A percentile compares a stretch with the other conserved stretches of the same genome.
These are phyloP conservation scores for Pelochelys cantorii DNA, from an alignment of 2,797 vertebrate species.

Conservation along the genomic window DNA sequence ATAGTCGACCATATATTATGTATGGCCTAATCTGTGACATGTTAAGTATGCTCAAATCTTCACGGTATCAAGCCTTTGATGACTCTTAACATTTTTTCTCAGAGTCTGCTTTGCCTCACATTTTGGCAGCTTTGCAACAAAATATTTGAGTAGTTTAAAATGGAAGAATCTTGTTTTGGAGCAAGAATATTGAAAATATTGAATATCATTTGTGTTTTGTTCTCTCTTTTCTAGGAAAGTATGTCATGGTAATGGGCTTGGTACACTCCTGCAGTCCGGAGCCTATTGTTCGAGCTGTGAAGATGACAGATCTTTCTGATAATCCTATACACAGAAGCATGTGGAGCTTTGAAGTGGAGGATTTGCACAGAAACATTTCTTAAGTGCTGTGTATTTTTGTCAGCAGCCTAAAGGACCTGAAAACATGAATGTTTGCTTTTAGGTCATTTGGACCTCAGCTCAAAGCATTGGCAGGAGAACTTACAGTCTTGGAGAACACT, in stretches of 20 bases:
- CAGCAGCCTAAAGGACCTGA: neutral
- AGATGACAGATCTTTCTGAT: conserved; percentile 89
- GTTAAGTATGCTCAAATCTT: neutral
- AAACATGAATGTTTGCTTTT: neutral
- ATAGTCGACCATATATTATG: neutral
- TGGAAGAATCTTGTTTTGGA: neutral
- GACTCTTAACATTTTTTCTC: neutral
- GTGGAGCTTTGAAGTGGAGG: conserved; percentile 92
- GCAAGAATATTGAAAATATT: neutral
- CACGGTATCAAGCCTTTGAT: neutral
- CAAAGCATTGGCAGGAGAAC: neutral
- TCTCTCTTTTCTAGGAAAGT: conserved; percentile 83
- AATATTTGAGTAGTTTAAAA: neutral
- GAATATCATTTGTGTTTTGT: neutral
- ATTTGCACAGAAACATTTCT: conserved; percentile 80
- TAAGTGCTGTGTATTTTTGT: neutral
- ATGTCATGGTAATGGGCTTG: conserved; percentile 93
- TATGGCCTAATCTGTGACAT: neutral
- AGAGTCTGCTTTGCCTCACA: neutral
- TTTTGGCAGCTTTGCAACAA: neutral
- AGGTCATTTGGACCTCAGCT: neutral
- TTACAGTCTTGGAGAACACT: neutral
- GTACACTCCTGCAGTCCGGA: conserved; percentile 85
- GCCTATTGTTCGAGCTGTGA: conserved; percentile 88
- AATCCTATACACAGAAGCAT: conserved; percentile 82